phyloP scores from a whole-genome alignment of 2,797 vertebrate species.

The Sciaenops ocellatus region DNA sequence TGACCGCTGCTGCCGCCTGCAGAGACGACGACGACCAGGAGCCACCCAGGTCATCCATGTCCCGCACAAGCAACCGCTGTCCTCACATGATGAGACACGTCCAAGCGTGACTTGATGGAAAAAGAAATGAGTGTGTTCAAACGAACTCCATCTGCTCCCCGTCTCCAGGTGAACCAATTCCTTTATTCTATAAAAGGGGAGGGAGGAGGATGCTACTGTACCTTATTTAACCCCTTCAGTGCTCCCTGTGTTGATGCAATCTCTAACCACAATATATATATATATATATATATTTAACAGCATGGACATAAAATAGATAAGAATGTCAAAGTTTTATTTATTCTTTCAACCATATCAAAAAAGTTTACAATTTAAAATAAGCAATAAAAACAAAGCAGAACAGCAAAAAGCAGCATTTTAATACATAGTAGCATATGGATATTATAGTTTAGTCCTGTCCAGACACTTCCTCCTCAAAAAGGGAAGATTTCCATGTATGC shows the following conservation, averaged over 20 bases:
- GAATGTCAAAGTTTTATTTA: constrained; percentile 7
- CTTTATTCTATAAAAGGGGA: background rate
- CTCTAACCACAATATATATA: background rate
- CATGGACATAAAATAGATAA: background rate
- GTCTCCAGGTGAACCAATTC: constrained; percentile 60
- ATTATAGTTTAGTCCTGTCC: constrained; percentile 24
- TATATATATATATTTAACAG: too few species aligned
- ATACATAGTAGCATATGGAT: background rate
- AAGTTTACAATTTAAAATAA: constrained; percentile 8
- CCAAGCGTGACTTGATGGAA: background rate
- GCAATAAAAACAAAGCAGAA: constrained; percentile 22
- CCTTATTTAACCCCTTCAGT: constrained; percentile 53
- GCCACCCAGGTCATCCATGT: constrained; percentile 69
- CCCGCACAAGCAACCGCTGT: background rate
- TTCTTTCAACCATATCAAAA: constrained; percentile 34
- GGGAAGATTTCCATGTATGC: constrained; percentile 13
- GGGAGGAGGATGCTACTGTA: constrained; percentile 24
- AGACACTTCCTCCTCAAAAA: constrained; percentile 16
- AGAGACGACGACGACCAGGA: constrained; percentile 39
- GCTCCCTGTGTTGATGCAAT: background rate
- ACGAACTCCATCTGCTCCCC: constrained; percentile 25
- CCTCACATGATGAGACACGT: constrained; percentile 30
- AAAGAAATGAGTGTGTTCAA: constrained; percentile 13
- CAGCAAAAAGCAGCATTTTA: too few species aligned
- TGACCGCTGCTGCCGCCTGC: constrained; percentile 40